A percentile compares a stretch with the other conserved stretches of the same genome.
Evolutionary conservation across 2,113 vertebrate genomes (phyloP).

Genomic region (Phaethornis superciliosus): DNA sequence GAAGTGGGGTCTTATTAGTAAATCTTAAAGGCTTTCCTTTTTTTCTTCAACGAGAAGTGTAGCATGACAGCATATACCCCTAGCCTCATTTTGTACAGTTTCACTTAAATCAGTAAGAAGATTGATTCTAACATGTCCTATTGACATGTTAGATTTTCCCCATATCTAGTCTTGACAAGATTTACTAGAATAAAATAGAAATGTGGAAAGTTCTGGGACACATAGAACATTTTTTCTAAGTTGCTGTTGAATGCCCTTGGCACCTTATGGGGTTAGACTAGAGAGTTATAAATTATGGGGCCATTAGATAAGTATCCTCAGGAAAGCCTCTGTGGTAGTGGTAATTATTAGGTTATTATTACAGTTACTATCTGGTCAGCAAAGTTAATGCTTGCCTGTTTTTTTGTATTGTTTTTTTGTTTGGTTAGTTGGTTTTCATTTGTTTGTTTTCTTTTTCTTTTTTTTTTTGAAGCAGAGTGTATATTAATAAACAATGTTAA

Average conservation of each 20-base stretch:
- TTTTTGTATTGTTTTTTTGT: background rate
- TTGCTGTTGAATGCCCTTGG: slow-evolving; percentile 35
- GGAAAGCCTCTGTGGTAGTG: slow-evolving; percentile 46
- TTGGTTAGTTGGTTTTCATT: no score
- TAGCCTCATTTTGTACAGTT: background rate
- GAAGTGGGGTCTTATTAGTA: background rate
- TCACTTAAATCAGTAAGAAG: background rate
- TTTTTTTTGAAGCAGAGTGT: background rate
- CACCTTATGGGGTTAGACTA: background rate
- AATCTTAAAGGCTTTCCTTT: background rate
- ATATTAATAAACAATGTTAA: slow-evolving; percentile 68
- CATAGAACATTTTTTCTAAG: background rate
- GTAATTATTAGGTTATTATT: slow-evolving; percentile 66
- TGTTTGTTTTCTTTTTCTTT: no score
- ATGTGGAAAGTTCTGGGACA: background rate
- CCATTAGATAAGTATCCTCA: slow-evolving; percentile 46
- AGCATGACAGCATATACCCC: background rate
- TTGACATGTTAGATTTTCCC: background rate
- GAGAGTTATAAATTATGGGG: slow-evolving; percentile 44
- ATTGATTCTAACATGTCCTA: background rate
- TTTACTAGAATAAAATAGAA: background rate
- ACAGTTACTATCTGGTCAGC: slow-evolving; percentile 64
- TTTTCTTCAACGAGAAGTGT: background rate
- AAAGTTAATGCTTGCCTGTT: slow-evolving; percentile 59
- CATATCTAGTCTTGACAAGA: background rate